Evolutionary conservation across 2,888 invertebrate species (phyloP), one percentile per base, ranked within the genome.

Genomic region (Acleris holmiana): DNA sequence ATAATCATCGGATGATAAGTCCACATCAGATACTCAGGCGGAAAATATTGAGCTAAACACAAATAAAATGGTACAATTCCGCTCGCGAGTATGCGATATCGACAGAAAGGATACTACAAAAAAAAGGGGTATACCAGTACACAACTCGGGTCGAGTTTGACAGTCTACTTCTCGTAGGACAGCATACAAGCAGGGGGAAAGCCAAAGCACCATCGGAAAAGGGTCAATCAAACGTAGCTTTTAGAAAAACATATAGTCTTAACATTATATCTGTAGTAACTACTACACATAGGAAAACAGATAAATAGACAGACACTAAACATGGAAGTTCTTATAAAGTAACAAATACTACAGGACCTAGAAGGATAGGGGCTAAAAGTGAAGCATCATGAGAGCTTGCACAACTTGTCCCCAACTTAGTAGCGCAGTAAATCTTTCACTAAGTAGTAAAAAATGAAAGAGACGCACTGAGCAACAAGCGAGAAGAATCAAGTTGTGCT

Each of bases 121-220:
- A 35, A 35, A 19, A 7, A 4, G 47, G 47, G 8, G 10, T 8
- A 18, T 19, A 47, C 47, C 47, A 18, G 47, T 47, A 47, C 47
- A 47, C 7, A 13, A 8, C 4, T 47, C 10, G 19, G 19, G 18
- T 10, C 4, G 0, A n/a, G 0, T 4, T n/a, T 17, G 44, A 44
- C 44, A 44, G n/a, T 44, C 17, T 44, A 44, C 15, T n/a, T 1
- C n/a, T 21, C 40, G 35, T 44, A 44, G n/a, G 21, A 21, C 15
- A 58, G 64, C 64, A 19, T 29, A 53, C 40, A 64, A 64, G 64
- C 64, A 29, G 48, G 48, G 58, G 40, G 48, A 29, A 29, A 58
- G 58, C 64, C 19, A 64, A 64, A 64, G 64, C 64, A 57, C 23
- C 57, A 63, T 63, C 57, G 35, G 40, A 53, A 55, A 51, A 4